Percentiles rank a stretch among this genome's conserved stretches.
Conservation (phyloP, 2,797 vertebrate genomes). For the Gymnoscopelus braueri region DNA sequence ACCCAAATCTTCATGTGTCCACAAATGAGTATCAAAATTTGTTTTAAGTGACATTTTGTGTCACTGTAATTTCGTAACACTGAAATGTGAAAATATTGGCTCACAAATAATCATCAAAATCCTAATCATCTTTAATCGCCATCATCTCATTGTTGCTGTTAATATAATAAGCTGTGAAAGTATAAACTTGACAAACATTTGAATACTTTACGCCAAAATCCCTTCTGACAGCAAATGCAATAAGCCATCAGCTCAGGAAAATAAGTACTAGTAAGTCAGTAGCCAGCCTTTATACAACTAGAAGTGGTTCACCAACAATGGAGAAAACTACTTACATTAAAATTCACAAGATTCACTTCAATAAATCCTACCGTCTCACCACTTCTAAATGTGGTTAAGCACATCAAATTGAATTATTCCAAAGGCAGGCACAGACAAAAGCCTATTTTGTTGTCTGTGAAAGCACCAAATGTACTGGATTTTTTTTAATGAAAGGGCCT, state of each 20-base stretch:
- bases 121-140: no score
- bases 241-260: neutral
- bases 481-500: constrained; percentile 26
- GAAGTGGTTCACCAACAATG: neutral
- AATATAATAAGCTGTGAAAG: no score
- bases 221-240: neutral
- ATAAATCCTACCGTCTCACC: neutral
- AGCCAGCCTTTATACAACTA: neutral
- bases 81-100: no score
- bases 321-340: no score
- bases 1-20: neutral
- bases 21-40: neutral
- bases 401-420: constrained; percentile 30
- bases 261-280: neutral
- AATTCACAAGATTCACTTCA: no score
- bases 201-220: neutral
- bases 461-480: constrained; percentile 18
- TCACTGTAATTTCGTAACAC: no score
- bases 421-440: constrained; percentile 18
- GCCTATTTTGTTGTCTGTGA: constrained; percentile 13
- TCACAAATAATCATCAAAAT: no score
- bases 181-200: neutral
- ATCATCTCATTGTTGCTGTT: no score
- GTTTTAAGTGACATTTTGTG: no score
- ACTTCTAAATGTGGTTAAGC: constrained; percentile 29